A percentile compares a stretch with the other conserved stretches of the same genome.
phyloP scores from a whole-genome alignment of 2,797 vertebrate genomes.

The Botia almorhae region DNA sequence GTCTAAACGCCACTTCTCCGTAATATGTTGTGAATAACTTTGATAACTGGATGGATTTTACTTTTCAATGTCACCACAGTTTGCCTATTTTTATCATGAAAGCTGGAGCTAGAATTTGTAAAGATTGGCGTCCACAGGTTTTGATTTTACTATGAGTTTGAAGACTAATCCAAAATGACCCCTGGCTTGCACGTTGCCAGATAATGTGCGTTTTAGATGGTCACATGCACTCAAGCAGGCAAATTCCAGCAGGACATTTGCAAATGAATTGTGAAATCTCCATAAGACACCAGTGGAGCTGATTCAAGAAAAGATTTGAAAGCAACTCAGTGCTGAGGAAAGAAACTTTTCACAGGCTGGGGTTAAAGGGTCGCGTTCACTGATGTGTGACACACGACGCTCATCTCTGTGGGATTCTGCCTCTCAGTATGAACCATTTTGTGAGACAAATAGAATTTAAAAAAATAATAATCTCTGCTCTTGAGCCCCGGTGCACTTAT shows the following conservation, averaged over 20 bases:
- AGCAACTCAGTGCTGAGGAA: not conserved
- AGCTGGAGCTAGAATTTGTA: not conserved
- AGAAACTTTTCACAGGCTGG: not conserved
- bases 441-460: not conserved
- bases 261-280: not conserved
- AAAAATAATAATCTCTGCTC: not conserved
- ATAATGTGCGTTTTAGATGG: not conserved
- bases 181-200: not conserved
- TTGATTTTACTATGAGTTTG: not conserved
- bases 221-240: not conserved
- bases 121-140: not conserved
- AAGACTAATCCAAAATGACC: not conserved
- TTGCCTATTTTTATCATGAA: slow-evolving; percentile 4
- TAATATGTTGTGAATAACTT: slow-evolving; percentile 1
- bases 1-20: not conserved
- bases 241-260: not conserved
- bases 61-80: slow-evolving; percentile 7
- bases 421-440: slow-evolving; percentile 6
- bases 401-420: not conserved
- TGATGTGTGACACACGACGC: not conserved
- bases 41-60: slow-evolving; percentile 12
- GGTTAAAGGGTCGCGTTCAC: not conserved
- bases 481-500: slow-evolving; percentile 39
- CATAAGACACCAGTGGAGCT: not conserved
- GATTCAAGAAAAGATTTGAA: slow-evolving; percentile 7